Evolutionary conservation across 2,888 invertebrate genomes (phyloP).

Genomic region (Taphrorychus bicolor): DNA sequence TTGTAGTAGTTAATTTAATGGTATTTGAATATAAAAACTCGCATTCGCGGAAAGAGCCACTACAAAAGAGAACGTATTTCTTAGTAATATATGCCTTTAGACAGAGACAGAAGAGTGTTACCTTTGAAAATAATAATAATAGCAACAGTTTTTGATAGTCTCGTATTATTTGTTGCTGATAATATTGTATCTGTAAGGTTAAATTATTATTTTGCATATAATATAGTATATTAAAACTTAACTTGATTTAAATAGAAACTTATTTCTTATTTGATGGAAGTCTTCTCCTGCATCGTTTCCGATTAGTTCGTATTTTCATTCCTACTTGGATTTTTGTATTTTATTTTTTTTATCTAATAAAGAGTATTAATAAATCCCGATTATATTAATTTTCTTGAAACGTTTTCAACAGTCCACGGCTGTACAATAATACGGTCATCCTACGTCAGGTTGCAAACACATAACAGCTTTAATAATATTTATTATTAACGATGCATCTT

Average conservation of each 20-base stretch:
- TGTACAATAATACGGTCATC: too few relatives aligned
- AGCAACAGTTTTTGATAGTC: conserved; percentile 38
- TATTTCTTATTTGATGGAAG: conserved; percentile 20
- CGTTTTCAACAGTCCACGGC: too few relatives aligned
- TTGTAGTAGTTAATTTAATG: not conserved
- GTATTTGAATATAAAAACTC: too few relatives aligned
- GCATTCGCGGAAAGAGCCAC: not conserved
- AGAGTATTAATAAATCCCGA: conserved; percentile 32
- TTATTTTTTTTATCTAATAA: conserved; percentile 43
- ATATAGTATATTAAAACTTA: conserved; percentile 17
- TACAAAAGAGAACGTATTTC: conserved; percentile 11
- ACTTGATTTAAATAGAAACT: not conserved
- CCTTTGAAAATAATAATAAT: conserved; percentile 38
- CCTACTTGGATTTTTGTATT: conserved; percentile 41
- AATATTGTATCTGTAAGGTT: conserved; percentile 25
- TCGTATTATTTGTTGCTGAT: conserved; percentile 28
- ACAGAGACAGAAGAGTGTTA: conserved; percentile 37
- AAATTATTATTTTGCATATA: conserved; percentile 33
- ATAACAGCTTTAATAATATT: too few relatives aligned
- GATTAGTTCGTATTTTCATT: conserved; percentile 40
- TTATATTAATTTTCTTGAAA: not conserved
- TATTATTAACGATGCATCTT: too few relatives aligned
- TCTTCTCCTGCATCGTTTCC: conserved; percentile 24
- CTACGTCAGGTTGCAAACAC: too few relatives aligned
- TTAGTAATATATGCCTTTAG: conserved; percentile 35